These are phyloP conservation scores for Sebastiscus albofasciatus DNA, from an alignment of 2,797 vertebrate species.

Conservation along the genomic window DNA sequence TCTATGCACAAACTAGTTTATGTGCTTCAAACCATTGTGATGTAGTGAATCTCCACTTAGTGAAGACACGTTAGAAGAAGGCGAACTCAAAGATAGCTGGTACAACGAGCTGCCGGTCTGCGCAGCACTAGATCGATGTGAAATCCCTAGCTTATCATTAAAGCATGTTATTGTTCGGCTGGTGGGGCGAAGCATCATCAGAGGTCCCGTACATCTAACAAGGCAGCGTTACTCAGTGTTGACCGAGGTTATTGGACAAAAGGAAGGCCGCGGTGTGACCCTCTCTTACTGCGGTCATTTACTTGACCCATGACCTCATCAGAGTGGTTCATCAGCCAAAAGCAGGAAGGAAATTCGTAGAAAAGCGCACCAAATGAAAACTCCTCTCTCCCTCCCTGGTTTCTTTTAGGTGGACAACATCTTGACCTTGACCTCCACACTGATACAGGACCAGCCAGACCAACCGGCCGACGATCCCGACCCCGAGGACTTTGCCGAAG, in stretches of 20 bases:
- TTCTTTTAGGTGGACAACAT: constrained; percentile 92
- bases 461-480: constrained; percentile 97
- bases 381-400: not conserved
- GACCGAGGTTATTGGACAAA: not conserved
- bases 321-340: not conserved
- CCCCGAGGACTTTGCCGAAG: constrained; percentile 97
- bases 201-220: not conserved
- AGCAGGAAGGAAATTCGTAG: not conserved
- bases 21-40: too few species aligned
- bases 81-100: too few species aligned
- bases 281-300: not conserved
- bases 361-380: not conserved
- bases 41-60: too few species aligned
- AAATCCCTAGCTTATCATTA: not conserved
- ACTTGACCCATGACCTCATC: not conserved
- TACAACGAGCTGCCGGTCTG: not conserved
- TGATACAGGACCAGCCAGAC: constrained; percentile 98
- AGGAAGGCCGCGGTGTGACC: not conserved
- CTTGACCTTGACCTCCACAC: constrained; percentile 92
- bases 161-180: not conserved
- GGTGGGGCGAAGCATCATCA: too few species aligned
- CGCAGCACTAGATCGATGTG: not conserved
- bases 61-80: too few species aligned
- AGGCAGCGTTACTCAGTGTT: not conserved
- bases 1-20: too few species aligned